Base-by-base conservation (phyloP, 37 sponge, comb jelly and placozoan genomes). In the Geodia barretti region DNA sequence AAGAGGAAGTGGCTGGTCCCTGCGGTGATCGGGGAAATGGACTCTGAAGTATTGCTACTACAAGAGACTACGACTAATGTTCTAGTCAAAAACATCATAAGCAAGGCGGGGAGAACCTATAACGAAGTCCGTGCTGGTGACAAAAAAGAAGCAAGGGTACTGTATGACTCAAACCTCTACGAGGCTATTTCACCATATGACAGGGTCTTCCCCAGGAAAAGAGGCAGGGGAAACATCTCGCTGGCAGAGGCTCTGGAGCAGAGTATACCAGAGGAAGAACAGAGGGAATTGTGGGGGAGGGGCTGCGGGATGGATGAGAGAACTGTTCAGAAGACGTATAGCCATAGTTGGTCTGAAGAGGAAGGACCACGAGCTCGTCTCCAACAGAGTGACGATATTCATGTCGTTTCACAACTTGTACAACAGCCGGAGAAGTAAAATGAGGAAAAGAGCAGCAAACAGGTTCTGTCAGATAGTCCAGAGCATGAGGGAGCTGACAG, bases 11-110 rank as follows among this genome's bases (percentile, higher is more conserved):
- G 7, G 5, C 67, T 65, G 24, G 67, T 65, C 31, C 67, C 67
- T 23, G 20, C 24, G 7, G 31, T 65, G 19, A n/a, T 65, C 21
- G 19, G 19, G 28, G 24, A 17, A 17, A 29, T 65, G 31, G 24
- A 65, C 31, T n/a, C 67, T 23, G 67, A 65, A 23, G 67, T 65
- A 65, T 5, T 65, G 19, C 67, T 65, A n/a, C 67, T 65, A 17
- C 67, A 65, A 29, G 67, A 65, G 67, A 65, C 67, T 29, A 65
- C 7, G 24, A 29, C 28, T 23, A 7, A 29, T 30, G 7, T 23
- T 23, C 24, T 65, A 17, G 19, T 65, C 31, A 65, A 17, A 7
- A 65, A 7, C 28, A 65, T 65, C 67, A 65, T 8, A 17, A 17
- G 19, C 19, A 17, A 65, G 31, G 31, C 8, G 5, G 24, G 5